These are phyloP conservation scores for Chrysopa pallens DNA, from an alignment of 1,140 invertebrate genomes.

Conservation along the genomic window DNA sequence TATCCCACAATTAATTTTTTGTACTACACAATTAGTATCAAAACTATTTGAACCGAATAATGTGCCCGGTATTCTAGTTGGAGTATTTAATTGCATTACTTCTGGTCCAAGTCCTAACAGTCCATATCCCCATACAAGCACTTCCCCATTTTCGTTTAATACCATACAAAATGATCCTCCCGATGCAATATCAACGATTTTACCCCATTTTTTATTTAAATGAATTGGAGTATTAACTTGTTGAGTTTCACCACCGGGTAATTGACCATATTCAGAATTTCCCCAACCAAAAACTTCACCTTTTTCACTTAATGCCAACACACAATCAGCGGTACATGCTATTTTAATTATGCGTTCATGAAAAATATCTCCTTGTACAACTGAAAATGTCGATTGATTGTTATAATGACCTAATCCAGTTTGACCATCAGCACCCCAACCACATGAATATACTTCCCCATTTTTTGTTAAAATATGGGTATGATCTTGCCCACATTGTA, in stretches of 20 bases:
- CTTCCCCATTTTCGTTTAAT: slow-evolving; percentile 61
- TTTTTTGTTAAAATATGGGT: slow-evolving; percentile 60
- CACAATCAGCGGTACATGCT: slow-evolving; percentile 65
- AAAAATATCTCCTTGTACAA: slow-evolving; percentile 64
- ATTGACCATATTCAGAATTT: slow-evolving; percentile 84
- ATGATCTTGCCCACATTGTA: slow-evolving; percentile 81
- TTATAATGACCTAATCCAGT: slow-evolving; percentile 64
- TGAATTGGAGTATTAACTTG: slow-evolving; percentile 51
- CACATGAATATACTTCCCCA: slow-evolving; percentile 75
- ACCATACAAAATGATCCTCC: slow-evolving; percentile 76
- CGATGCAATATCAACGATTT: slow-evolving; percentile 62
- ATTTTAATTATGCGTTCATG: slow-evolving; percentile 69
- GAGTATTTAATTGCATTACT: slow-evolving; percentile 39
- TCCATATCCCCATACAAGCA: slow-evolving; percentile 88
- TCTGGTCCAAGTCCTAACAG: slow-evolving; percentile 75
- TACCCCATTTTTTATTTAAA: slow-evolving; percentile 32
- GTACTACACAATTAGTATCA: slow-evolving; percentile 43
- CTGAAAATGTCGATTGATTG: slow-evolving; percentile 33
- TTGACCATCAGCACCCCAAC: slow-evolving; percentile 90
- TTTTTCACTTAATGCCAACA: slow-evolving; percentile 74
- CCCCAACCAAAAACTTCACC: slow-evolving; percentile 96
- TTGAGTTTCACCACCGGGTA: slow-evolving; percentile 29
- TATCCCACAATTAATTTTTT: slow-evolving; percentile 51
- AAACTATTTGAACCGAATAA: slow-evolving; percentile 78
- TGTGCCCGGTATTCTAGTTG: slow-evolving; percentile 52